Evolutionary conservation across 2,113 vertebrate species (phyloP).

Genomic region (Podilymbus podiceps): DNA sequence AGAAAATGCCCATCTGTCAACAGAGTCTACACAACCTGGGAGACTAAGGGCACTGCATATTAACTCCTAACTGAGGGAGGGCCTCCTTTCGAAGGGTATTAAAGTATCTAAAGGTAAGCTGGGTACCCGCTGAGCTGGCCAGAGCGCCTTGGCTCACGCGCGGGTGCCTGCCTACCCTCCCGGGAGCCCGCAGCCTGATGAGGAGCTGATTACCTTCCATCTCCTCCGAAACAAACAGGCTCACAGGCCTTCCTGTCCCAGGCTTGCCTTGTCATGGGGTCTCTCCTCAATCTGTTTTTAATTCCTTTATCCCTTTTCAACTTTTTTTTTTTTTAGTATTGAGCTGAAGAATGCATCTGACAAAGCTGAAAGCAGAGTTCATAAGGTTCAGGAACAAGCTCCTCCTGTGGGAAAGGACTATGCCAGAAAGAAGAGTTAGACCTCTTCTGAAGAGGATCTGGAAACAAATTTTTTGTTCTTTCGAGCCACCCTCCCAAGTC

Average conservation of each 20-base stretch:
- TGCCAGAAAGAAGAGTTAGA: neutral
- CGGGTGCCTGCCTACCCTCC: fast-evolving
- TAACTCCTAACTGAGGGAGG: neutral
- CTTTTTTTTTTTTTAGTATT: neutral
- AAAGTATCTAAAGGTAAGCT: neutral
- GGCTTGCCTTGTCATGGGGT: neutral
- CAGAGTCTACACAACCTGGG: neutral
- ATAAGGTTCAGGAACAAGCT: neutral
- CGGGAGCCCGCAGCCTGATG: neutral
- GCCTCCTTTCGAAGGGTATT: neutral
- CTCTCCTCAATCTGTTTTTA: neutral
- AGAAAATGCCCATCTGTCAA: neutral
- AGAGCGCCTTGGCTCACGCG: neutral
- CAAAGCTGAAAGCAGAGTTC: neutral
- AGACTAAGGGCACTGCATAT: neutral
- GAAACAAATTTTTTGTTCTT: neutral
- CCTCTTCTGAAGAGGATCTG: neutral
- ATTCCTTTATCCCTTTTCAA: neutral
- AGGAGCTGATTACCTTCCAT: neutral
- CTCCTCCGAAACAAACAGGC: neutral
- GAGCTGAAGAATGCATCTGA: neutral
- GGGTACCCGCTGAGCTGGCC: neutral
- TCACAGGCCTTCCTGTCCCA: neutral
- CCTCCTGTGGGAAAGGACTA: neutral
- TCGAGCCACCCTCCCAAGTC: neutral